phyloP scores from a whole-genome alignment of 2,888 invertebrate genomes.

The Charanyca ferruginea region DNA sequence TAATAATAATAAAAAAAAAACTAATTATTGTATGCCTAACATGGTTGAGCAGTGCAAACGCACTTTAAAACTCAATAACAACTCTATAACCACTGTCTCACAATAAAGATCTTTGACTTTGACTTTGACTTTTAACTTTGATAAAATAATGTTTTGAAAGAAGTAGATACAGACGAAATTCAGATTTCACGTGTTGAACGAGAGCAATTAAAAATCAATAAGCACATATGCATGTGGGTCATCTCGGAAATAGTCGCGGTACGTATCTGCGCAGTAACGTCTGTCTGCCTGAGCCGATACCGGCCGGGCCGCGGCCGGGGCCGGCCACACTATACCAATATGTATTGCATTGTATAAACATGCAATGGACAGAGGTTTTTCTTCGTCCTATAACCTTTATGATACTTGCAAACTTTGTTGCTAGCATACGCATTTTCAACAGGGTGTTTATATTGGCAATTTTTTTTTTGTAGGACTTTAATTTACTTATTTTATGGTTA shows the following conservation, averaged over 20 bases:
- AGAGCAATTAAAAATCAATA: conserved; percentile 66
- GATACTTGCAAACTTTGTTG: not conserved
- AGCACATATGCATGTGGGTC: conserved; percentile 61
- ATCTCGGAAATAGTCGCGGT: conserved; percentile 60
- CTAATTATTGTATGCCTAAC: no score
- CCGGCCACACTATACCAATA: conserved; percentile 26
- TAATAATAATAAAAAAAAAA: no score
- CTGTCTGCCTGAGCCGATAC: conserved; percentile 51
- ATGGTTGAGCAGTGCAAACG: no score
- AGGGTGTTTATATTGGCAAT: conserved; percentile 1
- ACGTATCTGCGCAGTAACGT: conserved; percentile 62
- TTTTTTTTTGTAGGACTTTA: not conserved
- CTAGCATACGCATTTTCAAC: no score
- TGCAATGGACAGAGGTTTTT: conserved; percentile 23
- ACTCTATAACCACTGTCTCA: no score
- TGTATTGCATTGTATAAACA: conserved; percentile 33
- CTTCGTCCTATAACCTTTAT: conserved; percentile 18
- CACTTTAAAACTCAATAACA: no score
- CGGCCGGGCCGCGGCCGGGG: conserved; percentile 44
- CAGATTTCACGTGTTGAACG: conserved; percentile 30
- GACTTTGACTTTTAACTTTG: no score
- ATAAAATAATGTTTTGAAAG: conserved; percentile 14
- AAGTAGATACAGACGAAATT: conserved; percentile 2
- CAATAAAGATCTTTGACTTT: no score
- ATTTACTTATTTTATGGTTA: no score